Percentiles rank a stretch among this genome's conserved stretches.
Evolutionary conservation across 2,113 vertebrate genomes (phyloP).

Genomic region (Macquaria australasica): DNA sequence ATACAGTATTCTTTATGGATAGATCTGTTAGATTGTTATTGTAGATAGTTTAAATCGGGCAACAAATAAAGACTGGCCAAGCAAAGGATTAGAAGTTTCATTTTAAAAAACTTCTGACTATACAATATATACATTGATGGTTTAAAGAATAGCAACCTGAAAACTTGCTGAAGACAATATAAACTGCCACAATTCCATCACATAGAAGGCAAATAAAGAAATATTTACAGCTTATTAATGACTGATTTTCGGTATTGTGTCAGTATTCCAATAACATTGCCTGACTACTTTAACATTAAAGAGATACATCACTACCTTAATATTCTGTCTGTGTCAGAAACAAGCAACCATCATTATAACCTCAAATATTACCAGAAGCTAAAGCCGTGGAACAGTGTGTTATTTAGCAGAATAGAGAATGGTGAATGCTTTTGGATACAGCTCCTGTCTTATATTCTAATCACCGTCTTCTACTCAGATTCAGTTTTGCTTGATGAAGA

Average conservation of each 20-base stretch:
- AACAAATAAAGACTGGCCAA: neutral
- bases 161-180: neutral
- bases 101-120: no score
- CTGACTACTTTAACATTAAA: neutral
- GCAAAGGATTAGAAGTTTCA: neutral
- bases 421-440: neutral
- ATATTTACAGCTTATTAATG: no score
- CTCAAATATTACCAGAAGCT: neutral
- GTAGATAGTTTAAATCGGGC: neutral
- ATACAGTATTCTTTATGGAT: neutral
- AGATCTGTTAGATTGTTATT: neutral
- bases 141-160: no score
- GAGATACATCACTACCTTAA: neutral
- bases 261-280: neutral
- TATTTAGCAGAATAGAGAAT: neutral
- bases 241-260: neutral
- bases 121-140: no score
- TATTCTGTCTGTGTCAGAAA: neutral
- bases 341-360: neutral
- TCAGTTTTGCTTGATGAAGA: constrained; percentile 31
- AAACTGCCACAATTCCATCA: no score
- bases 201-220: no score
- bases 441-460: constrained; percentile 3
- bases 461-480: neutral
- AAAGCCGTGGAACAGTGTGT: neutral